Evolutionary conservation across 2,113 vertebrate species (phyloP).

Genomic region (Pedionomus torquatus): DNA sequence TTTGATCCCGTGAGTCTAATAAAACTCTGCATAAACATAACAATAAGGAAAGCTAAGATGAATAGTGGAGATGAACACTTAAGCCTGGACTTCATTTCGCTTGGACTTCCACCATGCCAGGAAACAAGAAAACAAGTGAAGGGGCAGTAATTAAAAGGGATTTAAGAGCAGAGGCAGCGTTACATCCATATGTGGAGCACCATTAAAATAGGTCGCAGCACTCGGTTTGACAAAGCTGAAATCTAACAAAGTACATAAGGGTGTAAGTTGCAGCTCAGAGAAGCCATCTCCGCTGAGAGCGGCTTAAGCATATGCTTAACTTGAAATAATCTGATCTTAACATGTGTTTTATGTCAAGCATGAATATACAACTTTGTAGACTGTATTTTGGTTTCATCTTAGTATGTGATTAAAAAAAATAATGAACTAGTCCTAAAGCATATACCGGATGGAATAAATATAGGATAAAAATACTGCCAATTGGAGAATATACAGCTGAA

Average conservation of each 20-base stretch:
- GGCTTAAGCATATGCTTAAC: not conserved
- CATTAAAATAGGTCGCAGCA: not conserved
- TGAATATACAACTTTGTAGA: not conserved
- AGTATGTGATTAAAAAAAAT: not conserved
- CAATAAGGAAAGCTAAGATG: conserved; percentile 37
- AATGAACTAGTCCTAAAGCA: not conserved
- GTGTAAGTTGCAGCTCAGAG: not conserved
- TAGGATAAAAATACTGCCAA: not conserved
- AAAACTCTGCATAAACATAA: conserved; percentile 59
- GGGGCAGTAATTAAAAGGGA: conserved; percentile 20
- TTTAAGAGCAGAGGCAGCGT: not conserved
- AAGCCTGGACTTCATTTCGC: not conserved
- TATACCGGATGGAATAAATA: not conserved
- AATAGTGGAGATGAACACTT: conserved; percentile 35
- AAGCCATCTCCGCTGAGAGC: not conserved
- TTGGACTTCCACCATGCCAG: not conserved
- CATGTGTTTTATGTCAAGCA: not conserved
- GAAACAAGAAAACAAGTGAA: conserved; percentile 36
- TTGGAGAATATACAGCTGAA: not conserved
- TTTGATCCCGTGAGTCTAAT: conserved; percentile 56
- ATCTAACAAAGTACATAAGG: not conserved
- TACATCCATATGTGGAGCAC: not conserved
- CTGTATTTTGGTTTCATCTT: not conserved
- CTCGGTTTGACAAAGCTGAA: not conserved
- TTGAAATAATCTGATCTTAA: not conserved